A percentile compares a stretch with the other conserved stretches of the same genome.
phyloP scores from a whole-genome alignment of 2,797 vertebrate genomes.

The Geotrypetes seraphini region DNA sequence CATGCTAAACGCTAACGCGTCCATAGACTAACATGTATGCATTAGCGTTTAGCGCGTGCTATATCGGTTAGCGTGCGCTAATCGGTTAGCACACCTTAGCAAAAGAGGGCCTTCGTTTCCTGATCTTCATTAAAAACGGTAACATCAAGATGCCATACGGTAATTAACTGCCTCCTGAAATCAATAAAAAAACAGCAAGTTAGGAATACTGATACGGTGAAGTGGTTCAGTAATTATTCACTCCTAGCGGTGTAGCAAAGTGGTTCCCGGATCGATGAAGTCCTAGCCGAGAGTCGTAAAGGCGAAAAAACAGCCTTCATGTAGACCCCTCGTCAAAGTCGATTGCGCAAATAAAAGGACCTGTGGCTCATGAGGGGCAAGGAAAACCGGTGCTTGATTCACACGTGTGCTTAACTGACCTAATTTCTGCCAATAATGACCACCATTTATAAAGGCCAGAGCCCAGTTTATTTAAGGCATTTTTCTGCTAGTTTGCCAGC shows the following conservation, averaged over 20 bases:
- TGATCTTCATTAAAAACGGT: conserved; percentile 81
- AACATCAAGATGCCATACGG: conserved; percentile 66
- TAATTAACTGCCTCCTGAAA: conserved; percentile 75
- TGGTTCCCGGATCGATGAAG: conserved; percentile 59
- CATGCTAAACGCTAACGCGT: too few species aligned
- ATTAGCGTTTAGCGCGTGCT: too few species aligned
- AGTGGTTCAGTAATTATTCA: conserved; percentile 58
- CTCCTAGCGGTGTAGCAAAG: conserved; percentile 54
- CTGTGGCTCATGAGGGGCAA: neutral
- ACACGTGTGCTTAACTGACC: neutral
- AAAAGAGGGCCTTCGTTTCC: conserved; percentile 69
- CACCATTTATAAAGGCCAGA: neutral
- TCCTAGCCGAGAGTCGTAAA: conserved; percentile 47
- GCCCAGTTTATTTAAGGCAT: conserved; percentile 22
- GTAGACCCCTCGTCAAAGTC: conserved; percentile 7
- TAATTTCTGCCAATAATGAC: neutral
- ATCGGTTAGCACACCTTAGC: too few species aligned
- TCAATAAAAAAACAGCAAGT: conserved; percentile 70
- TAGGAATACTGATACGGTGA: conserved; percentile 48
- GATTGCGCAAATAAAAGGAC: neutral
- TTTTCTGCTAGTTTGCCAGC: conserved; percentile 21
- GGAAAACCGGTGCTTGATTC: conserved; percentile 20
- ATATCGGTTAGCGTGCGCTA: too few species aligned
- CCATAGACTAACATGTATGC: too few species aligned
- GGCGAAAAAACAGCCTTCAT: conserved; percentile 27